Percentiles rank a stretch among this genome's conserved stretches.
These are phyloP conservation scores for Dreissena polymorpha DNA, from an alignment of 1,140 invertebrate genomes.

Conservation along the genomic window DNA sequence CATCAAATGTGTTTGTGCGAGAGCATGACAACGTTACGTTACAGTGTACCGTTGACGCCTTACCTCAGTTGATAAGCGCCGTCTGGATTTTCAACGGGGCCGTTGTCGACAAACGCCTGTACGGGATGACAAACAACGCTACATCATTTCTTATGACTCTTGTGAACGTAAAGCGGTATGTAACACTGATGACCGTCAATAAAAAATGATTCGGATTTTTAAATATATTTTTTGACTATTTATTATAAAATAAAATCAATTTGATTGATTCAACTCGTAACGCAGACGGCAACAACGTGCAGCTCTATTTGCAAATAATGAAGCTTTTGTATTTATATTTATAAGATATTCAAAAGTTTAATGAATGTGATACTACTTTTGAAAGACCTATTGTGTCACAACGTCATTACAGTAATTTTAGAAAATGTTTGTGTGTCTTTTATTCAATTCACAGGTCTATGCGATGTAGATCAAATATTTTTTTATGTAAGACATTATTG, in stretches of 20 bases:
- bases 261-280: not conserved
- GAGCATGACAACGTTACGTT: conserved; percentile 39
- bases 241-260: not conserved
- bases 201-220: too few species aligned
- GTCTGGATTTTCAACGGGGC: conserved; percentile 52
- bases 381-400: not conserved
- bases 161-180: conserved; percentile 44
- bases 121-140: conserved; percentile 16
- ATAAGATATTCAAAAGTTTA: too few species aligned
- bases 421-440: not conserved
- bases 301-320: not conserved
- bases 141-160: conserved; percentile 31
- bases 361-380: too few species aligned
- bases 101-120: conserved; percentile 30
- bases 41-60: conserved; percentile 50
- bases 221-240: too few species aligned
- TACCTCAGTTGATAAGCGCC: conserved; percentile 37
- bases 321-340: not conserved
- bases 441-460: not conserved
- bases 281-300: not conserved
- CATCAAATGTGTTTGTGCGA: conserved; percentile 22
- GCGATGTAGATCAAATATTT: too few species aligned
- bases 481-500: not conserved
- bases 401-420: not conserved
- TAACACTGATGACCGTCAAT: not conserved